A percentile compares a stretch with the other conserved stretches of the same genome.
These are phyloP conservation scores for Leptinotarsa peninsularis DNA, from an alignment of 2,888 invertebrate genomes.

Conservation along the genomic window DNA sequence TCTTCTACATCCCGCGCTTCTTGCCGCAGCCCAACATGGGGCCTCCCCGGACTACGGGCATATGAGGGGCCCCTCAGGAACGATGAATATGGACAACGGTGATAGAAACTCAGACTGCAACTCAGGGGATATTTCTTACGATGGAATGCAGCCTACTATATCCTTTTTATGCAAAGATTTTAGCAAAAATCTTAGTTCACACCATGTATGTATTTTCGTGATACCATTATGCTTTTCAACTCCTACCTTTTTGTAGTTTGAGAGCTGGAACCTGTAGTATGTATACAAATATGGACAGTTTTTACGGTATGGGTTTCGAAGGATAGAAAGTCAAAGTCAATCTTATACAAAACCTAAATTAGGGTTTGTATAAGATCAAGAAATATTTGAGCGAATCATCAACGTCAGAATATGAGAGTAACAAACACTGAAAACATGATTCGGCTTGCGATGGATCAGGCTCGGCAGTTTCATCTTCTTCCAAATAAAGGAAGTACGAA, in stretches of 20 bases:
- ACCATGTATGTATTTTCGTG: conserved; percentile 56
- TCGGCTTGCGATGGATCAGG: too few relatives aligned
- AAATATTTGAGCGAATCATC: too few relatives aligned
- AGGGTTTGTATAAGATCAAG: too few relatives aligned
- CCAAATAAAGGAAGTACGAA: too few relatives aligned
- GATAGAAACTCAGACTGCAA: conserved; percentile 92
- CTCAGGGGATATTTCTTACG: conserved; percentile 90
- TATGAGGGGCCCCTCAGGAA: conserved; percentile 70
- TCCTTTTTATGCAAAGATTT: conserved; percentile 81
- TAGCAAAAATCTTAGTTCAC: conserved; percentile 59
- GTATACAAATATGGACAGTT: too few relatives aligned
- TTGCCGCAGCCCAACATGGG: conserved; percentile 85
- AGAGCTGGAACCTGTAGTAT: too few relatives aligned
- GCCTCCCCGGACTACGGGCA: conserved; percentile 85
- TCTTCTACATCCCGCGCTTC: conserved; percentile 85
- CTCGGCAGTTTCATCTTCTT: too few relatives aligned
- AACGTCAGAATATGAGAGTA: too few relatives aligned
- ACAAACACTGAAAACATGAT: too few relatives aligned
- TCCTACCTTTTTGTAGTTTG: background rate
- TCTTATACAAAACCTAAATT: too few relatives aligned
- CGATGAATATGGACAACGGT: conserved; percentile 80
- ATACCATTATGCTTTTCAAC: background rate
- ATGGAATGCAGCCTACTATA: conserved; percentile 95
- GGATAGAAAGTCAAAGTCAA: too few relatives aligned
- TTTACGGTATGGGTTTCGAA: too few relatives aligned